A percentile compares a stretch with the other conserved stretches of the same genome.
Conservation (phyloP, 2,888 invertebrate genomes). For the Eueremaeus valkanovi region DNA sequence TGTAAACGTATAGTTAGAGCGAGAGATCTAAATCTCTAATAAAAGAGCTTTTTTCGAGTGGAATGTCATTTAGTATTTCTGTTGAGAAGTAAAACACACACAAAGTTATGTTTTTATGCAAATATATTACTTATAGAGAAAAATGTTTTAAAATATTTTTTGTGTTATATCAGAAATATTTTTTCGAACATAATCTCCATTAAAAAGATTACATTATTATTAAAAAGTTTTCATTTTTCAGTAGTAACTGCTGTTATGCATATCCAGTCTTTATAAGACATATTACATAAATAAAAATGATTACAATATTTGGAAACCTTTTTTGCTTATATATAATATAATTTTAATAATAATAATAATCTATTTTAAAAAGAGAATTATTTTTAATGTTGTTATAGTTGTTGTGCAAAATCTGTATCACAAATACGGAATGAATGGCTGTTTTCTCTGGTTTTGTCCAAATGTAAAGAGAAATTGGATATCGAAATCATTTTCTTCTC, state of each 20-base stretch:
- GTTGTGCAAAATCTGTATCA: slow-evolving; percentile 8
- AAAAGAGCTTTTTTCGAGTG: neutral
- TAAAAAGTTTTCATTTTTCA: neutral
- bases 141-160: too few species aligned
- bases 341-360: neutral
- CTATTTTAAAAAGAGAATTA: neutral
- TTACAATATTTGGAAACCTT: too few species aligned
- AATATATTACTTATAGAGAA: slow-evolving; percentile 4
- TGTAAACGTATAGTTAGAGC: neutral
- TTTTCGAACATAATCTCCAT: slow-evolving; percentile 29
- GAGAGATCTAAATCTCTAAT: slow-evolving; percentile 7
- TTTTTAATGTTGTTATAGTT: neutral
- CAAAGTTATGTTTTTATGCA: neutral
- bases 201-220: slow-evolving; percentile 20
- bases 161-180: too few species aligned
- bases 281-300: neutral
- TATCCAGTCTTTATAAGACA: slow-evolving; percentile 6
- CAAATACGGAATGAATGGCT: slow-evolving; percentile 11
- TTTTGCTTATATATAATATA: neutral
- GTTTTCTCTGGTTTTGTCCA: neutral
- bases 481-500: neutral
- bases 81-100: slow-evolving; percentile 1
- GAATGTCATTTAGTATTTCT: neutral
- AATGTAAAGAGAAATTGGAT: neutral
- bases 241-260: slow-evolving; percentile 24